Evolutionary conservation across 2,113 vertebrate species (phyloP).

Genomic region (Heptranchias perlo): DNA sequence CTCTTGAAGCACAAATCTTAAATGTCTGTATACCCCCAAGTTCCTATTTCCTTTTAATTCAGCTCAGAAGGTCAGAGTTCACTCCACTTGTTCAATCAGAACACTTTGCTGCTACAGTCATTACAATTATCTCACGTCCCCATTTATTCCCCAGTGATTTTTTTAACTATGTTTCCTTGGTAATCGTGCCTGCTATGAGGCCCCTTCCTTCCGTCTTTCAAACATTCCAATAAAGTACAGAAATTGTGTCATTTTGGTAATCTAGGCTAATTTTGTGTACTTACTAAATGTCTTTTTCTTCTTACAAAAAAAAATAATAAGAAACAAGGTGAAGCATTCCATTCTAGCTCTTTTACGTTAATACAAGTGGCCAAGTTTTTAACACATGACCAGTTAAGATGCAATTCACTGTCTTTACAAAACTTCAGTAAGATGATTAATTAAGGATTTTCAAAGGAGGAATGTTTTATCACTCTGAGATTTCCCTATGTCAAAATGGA

Average conservation of each 20-base stretch:
- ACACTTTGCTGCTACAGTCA: constrained; percentile 45
- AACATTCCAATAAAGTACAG: constrained; percentile 41
- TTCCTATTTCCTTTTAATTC: constrained; percentile 48
- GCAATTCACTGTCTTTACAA: neutral
- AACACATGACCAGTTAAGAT: neutral
- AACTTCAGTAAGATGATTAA: neutral
- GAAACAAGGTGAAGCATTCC: neutral
- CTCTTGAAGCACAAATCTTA: constrained; percentile 41
- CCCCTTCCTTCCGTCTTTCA: constrained; percentile 42
- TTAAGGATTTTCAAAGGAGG: neutral
- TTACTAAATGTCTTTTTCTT: neutral
- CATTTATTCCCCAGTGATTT: constrained; percentile 40
- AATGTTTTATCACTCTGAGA: neutral
- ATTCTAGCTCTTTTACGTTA: neutral
- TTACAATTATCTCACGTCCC: constrained; percentile 44
- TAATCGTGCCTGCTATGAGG: constrained; percentile 35
- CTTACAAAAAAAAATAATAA: neutral
- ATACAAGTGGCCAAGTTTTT: neutral
- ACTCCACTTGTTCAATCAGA: constrained; percentile 46
- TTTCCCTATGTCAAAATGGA: neutral
- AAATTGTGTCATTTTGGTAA: constrained; percentile 41
- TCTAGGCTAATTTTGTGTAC: neutral
- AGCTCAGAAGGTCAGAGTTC: constrained; percentile 45
- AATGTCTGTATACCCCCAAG: constrained; percentile 43
- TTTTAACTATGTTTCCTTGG: constrained; percentile 39